phyloP scores from a whole-genome alignment of 2,888 invertebrate genomes.

The Yponomeuta evonymella region DNA sequence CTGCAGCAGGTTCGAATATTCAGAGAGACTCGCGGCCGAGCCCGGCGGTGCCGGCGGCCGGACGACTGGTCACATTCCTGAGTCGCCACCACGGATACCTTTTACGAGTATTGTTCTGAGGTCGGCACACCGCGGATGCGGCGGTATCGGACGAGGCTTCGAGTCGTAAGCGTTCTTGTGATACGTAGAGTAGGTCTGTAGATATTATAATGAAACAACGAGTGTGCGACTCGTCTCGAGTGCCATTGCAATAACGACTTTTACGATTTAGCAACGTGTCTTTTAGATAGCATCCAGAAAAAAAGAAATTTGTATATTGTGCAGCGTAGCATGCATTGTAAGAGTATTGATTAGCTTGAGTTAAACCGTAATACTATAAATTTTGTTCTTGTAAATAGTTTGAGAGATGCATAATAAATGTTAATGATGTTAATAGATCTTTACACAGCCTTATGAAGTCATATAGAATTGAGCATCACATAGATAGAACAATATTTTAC shows the following conservation, averaged over 20 bases:
- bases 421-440: conserved; percentile 66
- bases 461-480: background rate
- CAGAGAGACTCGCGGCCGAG: conserved; percentile 21
- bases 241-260: conserved; percentile 63
- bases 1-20: conserved; percentile 31
- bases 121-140: background rate
- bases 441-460: conserved; percentile 49
- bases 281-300: conserved; percentile 50
- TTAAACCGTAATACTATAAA: background rate
- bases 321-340: conserved; percentile 11
- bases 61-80: conserved; percentile 49
- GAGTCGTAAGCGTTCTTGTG: conserved; percentile 68
- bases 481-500: conserved; percentile 44
- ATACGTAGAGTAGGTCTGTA: conserved; percentile 70
- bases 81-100: conserved; percentile 29
- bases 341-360: background rate
- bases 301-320: conserved; percentile 39
- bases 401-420: conserved; percentile 63
- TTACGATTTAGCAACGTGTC: conserved; percentile 32
- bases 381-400: conserved; percentile 24
- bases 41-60: conserved; percentile 22
- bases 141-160: conserved; percentile 41
- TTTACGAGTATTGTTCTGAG: background rate
- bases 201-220: conserved; percentile 41
- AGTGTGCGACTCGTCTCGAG: conserved; percentile 59